Conservation (phyloP, 1,140 invertebrate species). For the Calliphora vicina region DNA sequence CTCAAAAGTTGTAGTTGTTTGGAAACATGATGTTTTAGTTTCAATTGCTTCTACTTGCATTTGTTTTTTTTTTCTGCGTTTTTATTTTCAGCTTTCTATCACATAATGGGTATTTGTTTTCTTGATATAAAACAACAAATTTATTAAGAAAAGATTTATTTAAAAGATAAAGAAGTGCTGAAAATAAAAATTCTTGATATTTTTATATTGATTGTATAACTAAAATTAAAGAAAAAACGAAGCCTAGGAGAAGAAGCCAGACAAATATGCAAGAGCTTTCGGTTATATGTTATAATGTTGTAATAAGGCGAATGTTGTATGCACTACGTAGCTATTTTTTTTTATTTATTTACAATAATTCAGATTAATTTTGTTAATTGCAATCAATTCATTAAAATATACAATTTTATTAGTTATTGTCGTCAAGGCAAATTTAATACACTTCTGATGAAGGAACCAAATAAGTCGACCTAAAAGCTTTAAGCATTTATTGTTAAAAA, state of each 20-base stretch:
- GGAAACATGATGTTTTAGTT: background rate
- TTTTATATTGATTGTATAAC: background rate
- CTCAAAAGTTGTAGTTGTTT: background rate
- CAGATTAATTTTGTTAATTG: too few relatives aligned
- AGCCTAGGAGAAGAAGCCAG: background rate
- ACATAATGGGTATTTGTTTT: background rate
- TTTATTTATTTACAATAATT: too few relatives aligned
- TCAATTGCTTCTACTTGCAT: background rate
- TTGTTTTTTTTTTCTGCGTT: background rate
- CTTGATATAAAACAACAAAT: background rate
- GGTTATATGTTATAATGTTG: too few relatives aligned
- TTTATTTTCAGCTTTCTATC: background rate
- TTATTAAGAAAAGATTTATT: background rate
- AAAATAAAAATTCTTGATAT: background rate
- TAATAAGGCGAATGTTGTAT: too few relatives aligned
- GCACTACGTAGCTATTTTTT: too few relatives aligned
- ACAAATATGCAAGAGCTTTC: too few relatives aligned
- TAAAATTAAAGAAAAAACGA: background rate
- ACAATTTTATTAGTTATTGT: too few relatives aligned
- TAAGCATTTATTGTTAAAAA: too few relatives aligned
- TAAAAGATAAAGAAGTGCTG: background rate
- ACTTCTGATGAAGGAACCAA: too few relatives aligned
- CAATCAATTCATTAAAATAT: too few relatives aligned
- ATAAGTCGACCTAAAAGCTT: too few relatives aligned
- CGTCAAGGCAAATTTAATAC: too few relatives aligned